Evolutionary conservation across 2,113 vertebrate genomes (phyloP).

Genomic region (Ameiurus melas): DNA sequence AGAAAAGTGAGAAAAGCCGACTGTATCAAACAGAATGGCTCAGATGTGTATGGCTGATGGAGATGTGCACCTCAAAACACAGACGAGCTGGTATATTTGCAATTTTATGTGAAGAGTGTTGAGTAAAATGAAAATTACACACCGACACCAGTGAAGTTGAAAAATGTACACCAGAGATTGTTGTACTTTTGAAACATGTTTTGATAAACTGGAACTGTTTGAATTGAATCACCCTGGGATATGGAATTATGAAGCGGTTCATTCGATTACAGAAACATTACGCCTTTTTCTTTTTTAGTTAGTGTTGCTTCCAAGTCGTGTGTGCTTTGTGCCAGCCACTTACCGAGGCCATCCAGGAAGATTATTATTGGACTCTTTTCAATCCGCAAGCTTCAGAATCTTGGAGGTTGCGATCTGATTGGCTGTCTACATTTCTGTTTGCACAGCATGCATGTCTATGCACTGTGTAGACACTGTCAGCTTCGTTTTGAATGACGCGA

Average conservation of each 20-base stretch:
- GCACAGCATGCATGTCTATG: background rate
- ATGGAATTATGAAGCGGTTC: background rate
- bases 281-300: background rate
- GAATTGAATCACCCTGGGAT: background rate
- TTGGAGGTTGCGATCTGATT: background rate
- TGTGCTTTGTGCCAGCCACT: background rate
- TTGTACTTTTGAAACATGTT: background rate
- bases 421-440: background rate
- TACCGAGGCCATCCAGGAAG: background rate
- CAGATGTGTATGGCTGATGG: background rate
- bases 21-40: slow-evolving; percentile 34
- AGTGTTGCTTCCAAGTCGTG: background rate
- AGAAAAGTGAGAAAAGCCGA: background rate
- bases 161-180: background rate
- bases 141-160: background rate
- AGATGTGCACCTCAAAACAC: slow-evolving; percentile 14
- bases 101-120: slow-evolving; percentile 20
- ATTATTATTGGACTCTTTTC: background rate
- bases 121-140: slow-evolving; percentile 9
- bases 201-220: background rate
- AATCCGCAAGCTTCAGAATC: background rate
- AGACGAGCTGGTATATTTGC: slow-evolving; percentile 18
- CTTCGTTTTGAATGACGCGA: background rate
- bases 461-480: background rate
- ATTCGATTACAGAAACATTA: background rate